Percentiles rank a stretch among this genome's conserved stretches.
These are phyloP conservation scores for Budorcas taxicolor DNA, from an alignment of 2,113 vertebrate genomes.

Conservation along the genomic window DNA sequence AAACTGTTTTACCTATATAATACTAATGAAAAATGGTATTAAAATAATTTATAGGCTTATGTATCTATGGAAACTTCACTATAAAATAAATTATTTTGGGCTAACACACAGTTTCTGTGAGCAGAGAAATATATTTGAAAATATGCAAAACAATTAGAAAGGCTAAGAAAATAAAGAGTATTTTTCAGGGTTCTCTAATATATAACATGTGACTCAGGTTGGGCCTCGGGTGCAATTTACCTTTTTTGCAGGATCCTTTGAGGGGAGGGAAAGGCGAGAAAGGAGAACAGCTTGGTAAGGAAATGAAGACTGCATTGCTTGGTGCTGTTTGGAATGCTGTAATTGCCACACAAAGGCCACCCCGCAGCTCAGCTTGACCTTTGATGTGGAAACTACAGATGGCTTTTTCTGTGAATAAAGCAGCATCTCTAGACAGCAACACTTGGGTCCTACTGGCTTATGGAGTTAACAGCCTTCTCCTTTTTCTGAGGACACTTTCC, in stretches of 20 bases:
- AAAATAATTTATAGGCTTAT: not conserved
- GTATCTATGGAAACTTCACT: not conserved
- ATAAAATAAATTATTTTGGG: not conserved
- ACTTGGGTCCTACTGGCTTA: not conserved
- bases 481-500: not conserved
- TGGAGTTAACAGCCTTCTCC: not conserved
- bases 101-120: not conserved
- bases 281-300: not conserved
- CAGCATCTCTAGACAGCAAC: not conserved
- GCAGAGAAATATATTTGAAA: conserved; percentile 1
- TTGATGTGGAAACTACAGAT: not conserved
- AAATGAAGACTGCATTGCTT: not conserved
- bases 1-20: not conserved
- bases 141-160: not conserved
- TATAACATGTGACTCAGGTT: not conserved
- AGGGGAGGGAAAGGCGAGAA: not conserved
- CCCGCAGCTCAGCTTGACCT: not conserved
- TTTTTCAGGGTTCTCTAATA: not conserved
- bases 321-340: not conserved
- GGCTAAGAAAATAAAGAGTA: not conserved
- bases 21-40: not conserved
- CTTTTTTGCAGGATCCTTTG: not conserved
- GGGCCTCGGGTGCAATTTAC: not conserved
- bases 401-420: not conserved
- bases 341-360: not conserved